Evolutionary conservation across 2,797 vertebrate species (phyloP).

Genomic region (Sebastes baramenuke): DNA sequence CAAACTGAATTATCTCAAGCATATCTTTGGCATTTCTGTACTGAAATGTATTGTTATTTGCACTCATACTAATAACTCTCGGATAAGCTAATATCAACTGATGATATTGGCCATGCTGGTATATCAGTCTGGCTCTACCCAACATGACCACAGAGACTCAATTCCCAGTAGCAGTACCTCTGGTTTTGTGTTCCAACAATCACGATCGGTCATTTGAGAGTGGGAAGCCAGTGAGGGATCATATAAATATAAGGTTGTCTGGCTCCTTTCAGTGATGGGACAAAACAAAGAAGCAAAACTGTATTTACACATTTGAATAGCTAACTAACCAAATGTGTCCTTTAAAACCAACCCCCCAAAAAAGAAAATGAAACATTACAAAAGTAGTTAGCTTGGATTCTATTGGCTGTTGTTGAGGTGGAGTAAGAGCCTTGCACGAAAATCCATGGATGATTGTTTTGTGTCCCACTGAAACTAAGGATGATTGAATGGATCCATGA

Average conservation of each 20-base stretch:
- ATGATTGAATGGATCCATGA: neutral
- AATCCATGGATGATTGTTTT: neutral
- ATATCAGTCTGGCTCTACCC: neutral
- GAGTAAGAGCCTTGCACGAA: neutral
- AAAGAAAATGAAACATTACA: neutral
- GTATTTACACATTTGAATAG: neutral
- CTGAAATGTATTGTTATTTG: neutral
- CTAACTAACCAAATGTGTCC: neutral
- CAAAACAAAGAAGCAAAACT: neutral
- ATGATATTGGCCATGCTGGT: neutral
- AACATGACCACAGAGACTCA: neutral
- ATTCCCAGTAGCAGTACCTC: neutral
- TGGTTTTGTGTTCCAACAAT: neutral
- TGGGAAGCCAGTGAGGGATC: neutral
- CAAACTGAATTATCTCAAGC: neutral
- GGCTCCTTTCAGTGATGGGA: neutral
- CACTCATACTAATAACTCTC: neutral
- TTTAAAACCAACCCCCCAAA: neutral
- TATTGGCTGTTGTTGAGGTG: neutral
- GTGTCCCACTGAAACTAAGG: neutral
- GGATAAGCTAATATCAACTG: neutral
- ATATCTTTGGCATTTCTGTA: neutral
- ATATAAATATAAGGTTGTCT: neutral
- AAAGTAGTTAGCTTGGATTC: rapidly evolving
- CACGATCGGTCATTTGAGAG: neutral